Conservation (phyloP, 1,140 invertebrate genomes). For the Diachasmimorpha longicaudata region DNA sequence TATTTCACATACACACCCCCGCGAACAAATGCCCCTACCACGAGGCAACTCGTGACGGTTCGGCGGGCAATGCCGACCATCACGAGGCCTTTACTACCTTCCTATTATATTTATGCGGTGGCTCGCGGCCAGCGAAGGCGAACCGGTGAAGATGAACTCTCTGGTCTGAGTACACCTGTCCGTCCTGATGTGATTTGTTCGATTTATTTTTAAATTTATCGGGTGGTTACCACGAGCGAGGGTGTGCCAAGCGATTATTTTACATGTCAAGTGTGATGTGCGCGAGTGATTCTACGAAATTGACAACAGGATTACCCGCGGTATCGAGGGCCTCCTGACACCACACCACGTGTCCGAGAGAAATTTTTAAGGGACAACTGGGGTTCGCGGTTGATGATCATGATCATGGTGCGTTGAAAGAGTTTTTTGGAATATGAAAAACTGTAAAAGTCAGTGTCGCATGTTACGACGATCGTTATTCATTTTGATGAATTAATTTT, state of each 20-base stretch:
- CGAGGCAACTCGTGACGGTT: slow-evolving; percentile 49
- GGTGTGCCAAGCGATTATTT: neutral
- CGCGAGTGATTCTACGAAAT: slow-evolving; percentile 5
- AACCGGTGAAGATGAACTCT: slow-evolving; percentile 42
- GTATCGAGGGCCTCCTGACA: slow-evolving; percentile 13
- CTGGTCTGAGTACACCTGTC: neutral
- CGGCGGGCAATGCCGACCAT: slow-evolving; percentile 60
- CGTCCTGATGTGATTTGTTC: neutral
- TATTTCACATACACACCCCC: slow-evolving; percentile 42
- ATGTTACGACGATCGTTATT: neutral
- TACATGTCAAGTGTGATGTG: neutral
- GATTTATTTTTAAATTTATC: too few relatives aligned
- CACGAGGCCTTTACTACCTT: slow-evolving; percentile 55
- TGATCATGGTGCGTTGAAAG: neutral
- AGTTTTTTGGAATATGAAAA: too few relatives aligned
- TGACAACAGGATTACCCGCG: slow-evolving; percentile 2
- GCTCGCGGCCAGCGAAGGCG: slow-evolving; percentile 56
- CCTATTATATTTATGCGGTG: slow-evolving; percentile 62
- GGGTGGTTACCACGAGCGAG: neutral
- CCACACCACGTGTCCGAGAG: slow-evolving; percentile 2
- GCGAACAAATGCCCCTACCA: slow-evolving; percentile 41
- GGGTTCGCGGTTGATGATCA: neutral
- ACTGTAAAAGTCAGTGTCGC: too few relatives aligned
- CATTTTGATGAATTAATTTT: neutral
- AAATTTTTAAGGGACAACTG: neutral